Conservation (phyloP, 2,113 vertebrate genomes). For the Neomonachus schauinslandi region DNA sequence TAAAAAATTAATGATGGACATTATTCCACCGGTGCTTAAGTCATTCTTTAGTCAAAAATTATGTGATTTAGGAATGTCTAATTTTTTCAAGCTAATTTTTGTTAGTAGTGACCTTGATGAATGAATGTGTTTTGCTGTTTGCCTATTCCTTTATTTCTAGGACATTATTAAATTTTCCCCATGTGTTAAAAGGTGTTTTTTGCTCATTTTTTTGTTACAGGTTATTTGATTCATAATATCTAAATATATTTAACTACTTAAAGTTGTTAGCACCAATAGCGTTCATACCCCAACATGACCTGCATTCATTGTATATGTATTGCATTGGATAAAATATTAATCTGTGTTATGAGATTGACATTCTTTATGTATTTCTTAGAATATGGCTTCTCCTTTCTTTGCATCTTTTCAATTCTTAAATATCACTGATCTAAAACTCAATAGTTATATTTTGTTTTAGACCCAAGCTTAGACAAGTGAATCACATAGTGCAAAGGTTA, state of each 20-base stretch:
- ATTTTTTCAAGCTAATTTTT: neutral
- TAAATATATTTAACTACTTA: neutral
- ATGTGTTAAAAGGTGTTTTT: neutral
- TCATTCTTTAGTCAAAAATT: constrained; percentile 48
- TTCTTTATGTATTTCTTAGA: neutral
- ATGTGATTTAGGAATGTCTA: neutral
- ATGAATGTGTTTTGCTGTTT: neutral
- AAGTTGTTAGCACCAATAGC: neutral
- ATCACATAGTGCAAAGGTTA: neutral
- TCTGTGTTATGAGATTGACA: neutral
- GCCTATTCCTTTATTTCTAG: neutral
- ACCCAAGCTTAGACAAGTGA: neutral
- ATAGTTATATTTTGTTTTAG: neutral
- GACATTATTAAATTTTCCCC: neutral
- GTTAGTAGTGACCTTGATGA: neutral
- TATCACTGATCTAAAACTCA: neutral
- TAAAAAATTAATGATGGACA: constrained; percentile 21
- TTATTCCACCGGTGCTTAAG: constrained; percentile 1
- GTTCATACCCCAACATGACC: neutral
- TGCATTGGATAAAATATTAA: neutral
- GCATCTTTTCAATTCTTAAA: neutral
- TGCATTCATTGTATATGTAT: neutral
- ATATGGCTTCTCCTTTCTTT: neutral
- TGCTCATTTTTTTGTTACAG: neutral
- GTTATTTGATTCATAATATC: neutral